A percentile compares a stretch with the other conserved stretches of the same genome.
These are phyloP conservation scores for Cygnus olor DNA, from an alignment of 2,797 vertebrate genomes.

Conservation along the genomic window DNA sequence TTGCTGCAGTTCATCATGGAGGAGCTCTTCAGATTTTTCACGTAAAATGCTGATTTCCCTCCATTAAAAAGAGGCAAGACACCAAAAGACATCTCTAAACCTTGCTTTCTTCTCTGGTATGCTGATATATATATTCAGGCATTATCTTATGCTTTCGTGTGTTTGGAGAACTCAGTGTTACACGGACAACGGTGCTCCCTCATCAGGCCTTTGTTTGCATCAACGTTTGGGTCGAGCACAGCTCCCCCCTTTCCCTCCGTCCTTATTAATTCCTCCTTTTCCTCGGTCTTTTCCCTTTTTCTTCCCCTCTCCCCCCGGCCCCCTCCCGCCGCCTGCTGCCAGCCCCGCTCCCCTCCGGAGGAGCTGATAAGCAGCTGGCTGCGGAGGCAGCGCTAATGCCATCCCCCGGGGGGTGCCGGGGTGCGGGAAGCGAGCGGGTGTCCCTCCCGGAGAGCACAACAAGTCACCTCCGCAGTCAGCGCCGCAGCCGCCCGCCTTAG, in stretches of 20 bases:
- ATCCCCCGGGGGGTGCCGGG: constrained; percentile 38
- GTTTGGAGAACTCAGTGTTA: neutral
- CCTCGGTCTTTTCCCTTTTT: neutral
- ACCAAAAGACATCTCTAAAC: neutral
- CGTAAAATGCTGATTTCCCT: neutral
- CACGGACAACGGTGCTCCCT: neutral
- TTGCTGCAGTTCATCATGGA: neutral
- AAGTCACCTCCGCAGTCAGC: constrained; percentile 38
- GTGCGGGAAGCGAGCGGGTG: neutral
- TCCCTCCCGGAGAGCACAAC: constrained; percentile 36
- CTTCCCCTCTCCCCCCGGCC: neutral
- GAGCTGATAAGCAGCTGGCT: constrained; percentile 66
- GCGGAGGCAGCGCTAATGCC: constrained; percentile 51
- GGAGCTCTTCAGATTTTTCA: neutral
- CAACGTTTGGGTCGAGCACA: neutral
- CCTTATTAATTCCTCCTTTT: constrained; percentile 17
- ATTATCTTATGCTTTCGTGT: neutral
- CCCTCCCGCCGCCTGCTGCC: neutral
- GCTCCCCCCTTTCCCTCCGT: neutral
- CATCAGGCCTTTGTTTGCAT: constrained; percentile 1
- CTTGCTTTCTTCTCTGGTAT: neutral
- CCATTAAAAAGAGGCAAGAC: neutral
- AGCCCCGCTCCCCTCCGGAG: constrained; percentile 49
- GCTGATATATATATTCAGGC: neutral
- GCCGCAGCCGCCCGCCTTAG: constrained; percentile 26